phyloP scores from a whole-genome alignment of 2,113 vertebrate genomes.

The Corythornis madagascariensis region DNA sequence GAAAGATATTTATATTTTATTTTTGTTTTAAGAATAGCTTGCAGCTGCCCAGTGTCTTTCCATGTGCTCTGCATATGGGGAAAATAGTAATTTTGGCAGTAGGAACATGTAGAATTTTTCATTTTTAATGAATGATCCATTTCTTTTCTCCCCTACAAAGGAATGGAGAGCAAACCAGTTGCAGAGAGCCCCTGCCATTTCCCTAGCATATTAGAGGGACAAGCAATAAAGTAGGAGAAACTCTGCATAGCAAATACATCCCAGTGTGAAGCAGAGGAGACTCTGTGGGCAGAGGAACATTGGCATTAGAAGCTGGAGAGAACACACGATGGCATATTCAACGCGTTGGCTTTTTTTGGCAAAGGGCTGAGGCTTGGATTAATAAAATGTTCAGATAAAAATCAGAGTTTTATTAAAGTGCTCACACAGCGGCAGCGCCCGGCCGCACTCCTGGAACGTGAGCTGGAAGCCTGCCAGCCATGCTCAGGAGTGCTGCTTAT shows the following conservation, averaged over 20 bases:
- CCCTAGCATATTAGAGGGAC: not conserved
- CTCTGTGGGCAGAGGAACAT: not conserved
- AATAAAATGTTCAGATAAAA: conserved; percentile 71
- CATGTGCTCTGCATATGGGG: not conserved
- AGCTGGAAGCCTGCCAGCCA: conserved; percentile 49
- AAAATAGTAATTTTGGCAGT: not conserved
- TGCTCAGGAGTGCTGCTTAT: conserved; percentile 34
- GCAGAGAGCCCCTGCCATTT: not conserved
- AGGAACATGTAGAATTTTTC: not conserved
- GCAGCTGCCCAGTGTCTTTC: not conserved
- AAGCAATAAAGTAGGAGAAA: not conserved
- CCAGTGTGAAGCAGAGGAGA: not conserved
- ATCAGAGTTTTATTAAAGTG: conserved; percentile 59
- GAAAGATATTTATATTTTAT: not conserved
- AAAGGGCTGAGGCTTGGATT: conserved; percentile 44
- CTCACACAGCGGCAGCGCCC: not conserved
- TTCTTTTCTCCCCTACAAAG: not conserved
- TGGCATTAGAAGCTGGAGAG: conserved; percentile 12
- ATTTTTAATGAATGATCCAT: not conserved
- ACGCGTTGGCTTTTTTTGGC: conserved; percentile 29
- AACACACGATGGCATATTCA: conserved; percentile 21
- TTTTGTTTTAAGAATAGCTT: not conserved
- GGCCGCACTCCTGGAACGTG: not conserved
- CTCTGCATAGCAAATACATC: not conserved
- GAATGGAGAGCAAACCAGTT: not conserved